Evolutionary conservation across 2,113 vertebrate species (phyloP).

Genomic region (Rostratula benghalensis): DNA sequence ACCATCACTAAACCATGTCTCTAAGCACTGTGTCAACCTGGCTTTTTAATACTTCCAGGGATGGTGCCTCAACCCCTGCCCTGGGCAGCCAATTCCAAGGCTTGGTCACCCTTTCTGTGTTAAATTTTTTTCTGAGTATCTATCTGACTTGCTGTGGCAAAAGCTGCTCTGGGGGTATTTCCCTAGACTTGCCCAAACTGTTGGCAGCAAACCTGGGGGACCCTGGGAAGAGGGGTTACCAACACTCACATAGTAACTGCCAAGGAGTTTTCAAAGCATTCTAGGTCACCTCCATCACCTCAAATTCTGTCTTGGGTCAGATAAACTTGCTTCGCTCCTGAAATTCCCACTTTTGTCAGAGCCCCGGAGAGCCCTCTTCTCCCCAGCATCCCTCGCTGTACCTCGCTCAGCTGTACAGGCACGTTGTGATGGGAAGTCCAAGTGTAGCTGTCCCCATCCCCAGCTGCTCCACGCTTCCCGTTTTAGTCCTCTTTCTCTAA

Average conservation of each 20-base stretch:
- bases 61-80: no score
- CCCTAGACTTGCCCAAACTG: neutral
- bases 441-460: neutral
- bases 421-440: neutral
- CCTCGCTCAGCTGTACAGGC: neutral
- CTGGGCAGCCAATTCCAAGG: no score
- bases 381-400: neutral
- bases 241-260: neutral
- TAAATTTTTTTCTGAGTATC: no score
- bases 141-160: accelerated
- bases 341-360: neutral
- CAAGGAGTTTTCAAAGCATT: neutral
- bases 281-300: neutral
- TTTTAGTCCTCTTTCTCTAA: neutral
- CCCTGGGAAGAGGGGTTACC: neutral
- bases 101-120: no score
- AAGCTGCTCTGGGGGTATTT: neutral
- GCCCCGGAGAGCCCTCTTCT: neutral
- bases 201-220: neutral
- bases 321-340: neutral
- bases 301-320: neutral
- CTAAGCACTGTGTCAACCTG: no score
- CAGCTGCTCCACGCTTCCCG: neutral
- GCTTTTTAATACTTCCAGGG: no score
- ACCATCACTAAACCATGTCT: no score